Evolutionary conservation across 1,140 invertebrate genomes (phyloP).

Genomic region (Anoplolepis gracilipes): DNA sequence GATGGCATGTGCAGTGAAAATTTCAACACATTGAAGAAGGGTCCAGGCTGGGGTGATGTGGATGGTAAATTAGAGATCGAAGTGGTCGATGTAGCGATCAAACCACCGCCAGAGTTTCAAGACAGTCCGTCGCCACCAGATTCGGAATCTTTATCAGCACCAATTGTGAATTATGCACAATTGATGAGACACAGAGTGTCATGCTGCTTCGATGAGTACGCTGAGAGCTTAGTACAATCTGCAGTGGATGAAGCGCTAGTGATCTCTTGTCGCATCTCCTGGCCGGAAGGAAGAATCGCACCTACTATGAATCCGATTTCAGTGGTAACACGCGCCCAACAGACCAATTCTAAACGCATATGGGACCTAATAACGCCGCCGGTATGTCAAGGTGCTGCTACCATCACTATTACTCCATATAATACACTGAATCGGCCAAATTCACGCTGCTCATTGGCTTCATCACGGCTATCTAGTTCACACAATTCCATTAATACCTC

Average conservation of each 20-base stretch:
- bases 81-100: conserved; percentile 88
- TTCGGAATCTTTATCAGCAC: conserved; percentile 80
- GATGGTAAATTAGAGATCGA: conserved; percentile 82
- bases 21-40: conserved; percentile 93
- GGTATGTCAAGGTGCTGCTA: conserved; percentile 84
- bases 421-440: conserved; percentile 88
- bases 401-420: conserved; percentile 83
- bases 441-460: conserved; percentile 90
- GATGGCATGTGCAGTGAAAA: conserved; percentile 91
- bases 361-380: conserved; percentile 89
- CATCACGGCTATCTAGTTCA: conserved; percentile 91
- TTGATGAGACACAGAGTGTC: conserved; percentile 72
- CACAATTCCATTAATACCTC: conserved; percentile 92
- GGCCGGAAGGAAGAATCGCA: conserved; percentile 81
- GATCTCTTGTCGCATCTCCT: conserved; percentile 82
- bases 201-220: conserved; percentile 79
- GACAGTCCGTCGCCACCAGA: conserved; percentile 86
- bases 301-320: conserved; percentile 63
- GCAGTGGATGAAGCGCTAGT: conserved; percentile 82
- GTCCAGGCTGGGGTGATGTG: conserved; percentile 87
- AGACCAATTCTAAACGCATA: conserved; percentile 84
- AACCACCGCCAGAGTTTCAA: conserved; percentile 93
- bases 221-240: conserved; percentile 79
- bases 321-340: conserved; percentile 61
- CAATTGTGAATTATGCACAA: conserved; percentile 77